Base-by-base conservation (phyloP, 2,113 vertebrate genomes). In the Pseudois nayaur region DNA sequence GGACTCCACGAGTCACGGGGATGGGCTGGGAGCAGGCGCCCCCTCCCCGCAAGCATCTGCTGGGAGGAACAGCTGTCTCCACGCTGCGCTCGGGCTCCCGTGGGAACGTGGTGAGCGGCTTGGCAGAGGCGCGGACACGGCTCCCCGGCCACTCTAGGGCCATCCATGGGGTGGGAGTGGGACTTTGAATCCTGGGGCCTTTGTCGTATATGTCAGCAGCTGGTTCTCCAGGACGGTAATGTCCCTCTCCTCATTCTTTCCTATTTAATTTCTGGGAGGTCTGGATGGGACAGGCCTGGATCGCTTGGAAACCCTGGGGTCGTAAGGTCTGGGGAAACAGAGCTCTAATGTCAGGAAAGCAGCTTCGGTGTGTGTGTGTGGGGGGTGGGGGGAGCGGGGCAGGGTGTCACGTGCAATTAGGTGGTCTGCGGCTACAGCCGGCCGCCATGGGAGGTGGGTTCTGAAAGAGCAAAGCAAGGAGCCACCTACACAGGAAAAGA, bases 61-160 rank as follows among this genome's bases (percentile, higher is more conserved):
- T 45, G 48, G 13, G 81, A 60, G 62, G 40, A 97, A 87, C 97
- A 98, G 98, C 98, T 98, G 98, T 89, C 91, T 97, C 82, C 82
- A 40, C 86, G 52, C 83, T 27, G 81, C 3, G 3, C 40, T 43
- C 0, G n/a, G 2, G 90, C 95, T 94, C 97, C 91, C 67, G 71
- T 97, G 98, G 97, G 98, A 98, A 95, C 9, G 88, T 94, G 91
- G 43, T 87, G 60, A 59, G 87, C 12, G 4, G 96, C 97, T 89
- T 97, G 98, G 97, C 97, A 95, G 96, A 27, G n/a, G 40, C 3
- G 1, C 0, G 13, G 71, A 86, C 85, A 19, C 13, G 25, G 60
- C 79, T 84, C 52, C 62, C 87, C 23, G 0, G 3, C 67, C 87
- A 29, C 59, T 23, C 55, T 0, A 5, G n/a, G 40, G 91, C 93